phyloP scores from a whole-genome alignment of 2,888 invertebrate species.

The Ethmia dodecea region DNA sequence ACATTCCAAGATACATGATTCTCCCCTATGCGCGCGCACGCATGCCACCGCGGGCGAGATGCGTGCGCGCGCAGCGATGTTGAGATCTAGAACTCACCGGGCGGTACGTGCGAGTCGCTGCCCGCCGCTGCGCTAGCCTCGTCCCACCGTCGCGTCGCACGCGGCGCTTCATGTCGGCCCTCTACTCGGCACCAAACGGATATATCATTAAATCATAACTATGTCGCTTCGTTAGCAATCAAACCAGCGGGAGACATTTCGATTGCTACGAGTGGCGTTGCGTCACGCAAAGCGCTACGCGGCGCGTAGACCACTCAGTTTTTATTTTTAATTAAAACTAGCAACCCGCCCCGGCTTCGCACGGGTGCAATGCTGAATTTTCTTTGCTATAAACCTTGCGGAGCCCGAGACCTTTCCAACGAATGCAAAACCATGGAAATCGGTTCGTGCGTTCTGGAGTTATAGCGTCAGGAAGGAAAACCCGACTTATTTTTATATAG shows the following conservation, averaged over 20 bases:
- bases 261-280: slow-evolving; percentile 11
- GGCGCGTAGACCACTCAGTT: background rate
- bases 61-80: slow-evolving; percentile 73
- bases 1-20: slow-evolving; percentile 80
- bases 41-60: slow-evolving; percentile 39
- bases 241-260: slow-evolving; percentile 15
- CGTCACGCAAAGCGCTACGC: slow-evolving; percentile 7
- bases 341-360: no score
- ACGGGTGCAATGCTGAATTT: no score
- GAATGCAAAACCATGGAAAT: no score
- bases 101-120: slow-evolving; percentile 25
- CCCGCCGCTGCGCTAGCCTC: slow-evolving; percentile 25
- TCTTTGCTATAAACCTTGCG: no score
- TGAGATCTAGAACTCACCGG: slow-evolving; percentile 79
- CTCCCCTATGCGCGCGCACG: slow-evolving; percentile 73
- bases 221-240: slow-evolving; percentile 17
- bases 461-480: no score
- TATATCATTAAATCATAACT: slow-evolving; percentile 29
- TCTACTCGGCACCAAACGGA: slow-evolving; percentile 52
- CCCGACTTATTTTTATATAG: no score
- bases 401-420: no score
- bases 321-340: no score
- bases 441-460: no score
- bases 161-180: slow-evolving; percentile 37
- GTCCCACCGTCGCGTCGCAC: slow-evolving; percentile 27